phyloP scores from a whole-genome alignment of 2,113 vertebrate genomes.

The Tretioscincus oriximinensis region DNA sequence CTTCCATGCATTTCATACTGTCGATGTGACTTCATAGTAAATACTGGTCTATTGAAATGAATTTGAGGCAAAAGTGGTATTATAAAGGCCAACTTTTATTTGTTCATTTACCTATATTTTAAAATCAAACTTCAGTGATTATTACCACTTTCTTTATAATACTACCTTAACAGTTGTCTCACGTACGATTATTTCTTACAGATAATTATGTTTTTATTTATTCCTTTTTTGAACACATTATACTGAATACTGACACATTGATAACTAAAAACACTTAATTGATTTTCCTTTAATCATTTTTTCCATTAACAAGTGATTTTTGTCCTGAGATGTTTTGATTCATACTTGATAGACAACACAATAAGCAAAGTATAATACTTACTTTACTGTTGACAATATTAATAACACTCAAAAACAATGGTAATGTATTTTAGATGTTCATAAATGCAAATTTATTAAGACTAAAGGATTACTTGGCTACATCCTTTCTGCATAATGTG shows the following conservation, averaged over 20 bases:
- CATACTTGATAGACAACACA: conserved; percentile 26
- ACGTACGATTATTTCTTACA: conserved; percentile 45
- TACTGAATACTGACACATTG: background rate
- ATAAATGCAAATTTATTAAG: background rate
- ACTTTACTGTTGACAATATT: conserved; percentile 46
- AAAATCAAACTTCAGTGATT: conserved; percentile 29
- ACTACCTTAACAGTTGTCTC: conserved; percentile 36
- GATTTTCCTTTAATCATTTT: conserved; percentile 28
- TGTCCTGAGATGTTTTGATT: conserved; percentile 41
- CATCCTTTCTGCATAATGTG: background rate
- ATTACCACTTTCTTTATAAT: background rate
- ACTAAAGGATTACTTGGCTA: background rate
- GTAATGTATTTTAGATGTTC: conserved; percentile 41
- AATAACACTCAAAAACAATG: conserved; percentile 48
- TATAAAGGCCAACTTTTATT: conserved; percentile 41
- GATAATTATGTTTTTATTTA: conserved; percentile 42
- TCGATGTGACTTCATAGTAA: conserved; percentile 15
- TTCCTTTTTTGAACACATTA: conserved; percentile 26
- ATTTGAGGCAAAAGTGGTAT: conserved; percentile 30
- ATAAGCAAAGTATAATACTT: conserved; percentile 54
- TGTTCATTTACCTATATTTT: conserved; percentile 23
- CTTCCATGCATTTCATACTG: background rate
- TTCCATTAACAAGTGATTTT: conserved; percentile 24
- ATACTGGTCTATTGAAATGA: conserved; percentile 42
- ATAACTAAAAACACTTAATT: conserved; percentile 43